phyloP scores from a whole-genome alignment of 2,113 vertebrate genomes.

The Tetrax tetrax region DNA sequence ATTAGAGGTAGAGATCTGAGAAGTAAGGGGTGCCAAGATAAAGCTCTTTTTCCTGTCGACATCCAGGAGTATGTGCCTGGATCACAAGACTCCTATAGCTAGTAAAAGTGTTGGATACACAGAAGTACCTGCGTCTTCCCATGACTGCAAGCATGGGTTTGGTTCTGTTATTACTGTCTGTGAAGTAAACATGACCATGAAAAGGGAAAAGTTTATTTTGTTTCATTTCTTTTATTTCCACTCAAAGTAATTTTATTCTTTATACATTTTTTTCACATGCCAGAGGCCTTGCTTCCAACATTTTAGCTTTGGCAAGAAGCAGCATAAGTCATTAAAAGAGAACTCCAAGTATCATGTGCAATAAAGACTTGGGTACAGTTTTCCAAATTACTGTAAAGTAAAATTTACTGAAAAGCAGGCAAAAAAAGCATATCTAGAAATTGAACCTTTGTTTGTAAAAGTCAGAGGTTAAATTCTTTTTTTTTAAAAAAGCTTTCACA shows the following conservation, averaged over 20 bases:
- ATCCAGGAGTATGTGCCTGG: neutral
- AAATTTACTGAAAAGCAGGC: slow-evolving; percentile 19
- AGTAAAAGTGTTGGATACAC: neutral
- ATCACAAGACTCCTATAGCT: neutral
- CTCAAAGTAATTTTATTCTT: neutral
- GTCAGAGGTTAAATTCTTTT: slow-evolving; percentile 32
- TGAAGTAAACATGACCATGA: neutral
- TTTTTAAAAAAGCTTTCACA: neutral
- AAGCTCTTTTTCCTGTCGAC: neutral
- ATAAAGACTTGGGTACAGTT: neutral
- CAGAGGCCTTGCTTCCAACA: neutral
- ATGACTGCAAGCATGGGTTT: neutral
- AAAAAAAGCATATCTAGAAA: slow-evolving; percentile 16
- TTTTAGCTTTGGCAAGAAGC: slow-evolving; percentile 14
- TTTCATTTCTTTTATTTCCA: neutral
- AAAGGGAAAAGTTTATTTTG: neutral
- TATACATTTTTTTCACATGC: neutral
- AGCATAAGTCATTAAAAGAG: slow-evolving; percentile 12
- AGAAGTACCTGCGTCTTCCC: neutral
- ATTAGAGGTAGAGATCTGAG: neutral
- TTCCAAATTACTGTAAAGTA: slow-evolving; percentile 4
- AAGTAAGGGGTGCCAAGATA: neutral
- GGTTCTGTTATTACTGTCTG: neutral
- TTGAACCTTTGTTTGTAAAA: slow-evolving; percentile 41
- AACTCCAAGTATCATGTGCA: neutral